Evolutionary conservation across 2,113 vertebrate genomes (phyloP).

Genomic region (Murina feae): DNA sequence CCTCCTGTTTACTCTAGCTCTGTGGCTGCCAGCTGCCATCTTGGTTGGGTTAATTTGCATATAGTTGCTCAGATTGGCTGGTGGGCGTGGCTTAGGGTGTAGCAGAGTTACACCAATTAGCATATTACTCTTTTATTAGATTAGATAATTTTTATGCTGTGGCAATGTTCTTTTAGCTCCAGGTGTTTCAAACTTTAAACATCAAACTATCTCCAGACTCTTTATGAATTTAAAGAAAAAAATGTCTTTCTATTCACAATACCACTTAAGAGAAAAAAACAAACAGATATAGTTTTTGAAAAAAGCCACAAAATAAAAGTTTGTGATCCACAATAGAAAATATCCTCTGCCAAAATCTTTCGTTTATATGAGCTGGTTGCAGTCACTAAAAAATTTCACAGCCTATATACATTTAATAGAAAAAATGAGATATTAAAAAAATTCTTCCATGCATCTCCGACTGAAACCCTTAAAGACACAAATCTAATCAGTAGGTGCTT

Average conservation of each 20-base stretch:
- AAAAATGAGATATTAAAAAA: not conserved
- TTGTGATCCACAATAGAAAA: not conserved
- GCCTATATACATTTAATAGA: not conserved
- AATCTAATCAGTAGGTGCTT: not conserved
- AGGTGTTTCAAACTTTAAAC: not conserved
- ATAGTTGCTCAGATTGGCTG: too few species aligned
- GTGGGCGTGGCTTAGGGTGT: too few species aligned
- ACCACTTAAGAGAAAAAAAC: not conserved
- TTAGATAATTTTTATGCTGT: not conserved
- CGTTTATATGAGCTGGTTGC: not conserved
- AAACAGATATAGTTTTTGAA: not conserved
- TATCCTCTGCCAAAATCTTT: not conserved
- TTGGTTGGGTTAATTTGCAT: too few species aligned
- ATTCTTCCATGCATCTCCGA: not conserved
- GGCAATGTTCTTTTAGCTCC: not conserved
- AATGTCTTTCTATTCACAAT: not conserved
- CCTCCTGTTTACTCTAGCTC: too few species aligned
- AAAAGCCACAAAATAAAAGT: not conserved
- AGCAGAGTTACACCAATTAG: too few species aligned
- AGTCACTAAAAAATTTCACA: not conserved
- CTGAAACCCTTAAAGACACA: not conserved
- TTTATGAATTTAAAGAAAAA: not conserved
- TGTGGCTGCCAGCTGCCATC: too few species aligned
- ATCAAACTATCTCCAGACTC: not conserved
- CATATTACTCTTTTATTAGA: too few species aligned